phyloP scores from a whole-genome alignment of 2,113 vertebrate genomes.

The Anoplopoma fimbria region DNA sequence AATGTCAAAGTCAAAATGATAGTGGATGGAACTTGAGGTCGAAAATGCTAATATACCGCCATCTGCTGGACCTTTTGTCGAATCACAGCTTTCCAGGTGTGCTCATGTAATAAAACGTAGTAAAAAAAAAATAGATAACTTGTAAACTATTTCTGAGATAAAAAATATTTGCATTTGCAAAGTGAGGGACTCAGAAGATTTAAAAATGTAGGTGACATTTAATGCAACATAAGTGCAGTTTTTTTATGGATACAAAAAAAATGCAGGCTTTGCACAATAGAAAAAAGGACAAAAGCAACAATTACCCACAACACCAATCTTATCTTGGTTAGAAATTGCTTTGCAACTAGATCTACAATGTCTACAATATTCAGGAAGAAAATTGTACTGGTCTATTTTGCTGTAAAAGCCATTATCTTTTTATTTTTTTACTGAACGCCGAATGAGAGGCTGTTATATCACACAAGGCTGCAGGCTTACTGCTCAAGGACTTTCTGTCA shows the following conservation, averaged over 20 bases:
- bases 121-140: not conserved
- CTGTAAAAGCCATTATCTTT: conserved; percentile 17
- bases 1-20: not conserved
- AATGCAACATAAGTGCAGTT: not conserved
- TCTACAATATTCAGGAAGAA: conserved; percentile 3
- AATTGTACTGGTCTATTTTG: conserved; percentile 2
- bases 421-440: conserved; percentile 16
- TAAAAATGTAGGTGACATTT: not conserved
- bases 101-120: not conserved
- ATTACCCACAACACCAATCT: not conserved
- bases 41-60: conserved; percentile 29
- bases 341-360: not conserved
- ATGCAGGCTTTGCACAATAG: not conserved
- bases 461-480: conserved; percentile 55
- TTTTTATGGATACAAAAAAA: no score
- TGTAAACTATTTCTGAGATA: not conserved
- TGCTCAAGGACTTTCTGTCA: conserved; percentile 65
- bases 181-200: not conserved
- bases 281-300: not conserved
- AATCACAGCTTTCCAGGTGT: conserved; percentile 16
- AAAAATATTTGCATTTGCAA: not conserved
- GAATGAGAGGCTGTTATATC: conserved; percentile 52
- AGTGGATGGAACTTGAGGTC: not conserved
- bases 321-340: not conserved
- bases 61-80: conserved; percentile 47